Evolutionary conservation across 2,888 invertebrate species (phyloP), one percentile per base, ranked within the genome.

Genomic region (Drosophila falleni): DNA sequence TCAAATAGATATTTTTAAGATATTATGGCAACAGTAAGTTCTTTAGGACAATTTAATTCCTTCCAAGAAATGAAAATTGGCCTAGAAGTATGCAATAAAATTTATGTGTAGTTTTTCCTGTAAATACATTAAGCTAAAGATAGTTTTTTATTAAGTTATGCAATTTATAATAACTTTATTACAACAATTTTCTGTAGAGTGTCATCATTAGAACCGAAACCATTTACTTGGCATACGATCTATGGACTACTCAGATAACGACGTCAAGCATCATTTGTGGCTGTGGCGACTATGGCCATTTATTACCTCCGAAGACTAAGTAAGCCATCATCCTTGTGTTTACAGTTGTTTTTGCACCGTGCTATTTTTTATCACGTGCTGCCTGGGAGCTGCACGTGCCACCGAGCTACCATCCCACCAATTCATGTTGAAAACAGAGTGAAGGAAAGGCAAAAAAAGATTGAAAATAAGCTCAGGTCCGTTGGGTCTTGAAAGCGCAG

Each of bases 311-410:
- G 71, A 59, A 71, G 69, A 78, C 84, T 75, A 84, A 87, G 86
- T 84, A 78, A 87, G 89, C 82, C 87, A 87, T 87, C 89, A 80
- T 81, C 69, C 66, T 54, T 76, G 80, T 85, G 87, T 89, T 89
- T 87, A 74, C 88, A 81, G 86, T 85, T 80, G 82, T 78, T 80
- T 80, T 75, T 75, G 75, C 67, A 75, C 80, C 67, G 54, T 55
- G 60, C 76, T 53, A 56, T 73, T 76, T 76, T 78, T 76, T 73
- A 76, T 77, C 67, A 77, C 78, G 78, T 78, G 65, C 74, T 60
- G 59, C 54, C 62, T 51, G 47, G 47, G 76, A 61, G 44, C 46
- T 31, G 74, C 62, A 71, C 74, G 77, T 84, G 81, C 84, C 46
- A 26, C 56, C 41, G 29, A 19, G 19, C 41, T 10, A 42, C 44